Evolutionary conservation across 2,888 invertebrate genomes (phyloP).

Genomic region (Bursaphelenchus okinawaensis): DNA sequence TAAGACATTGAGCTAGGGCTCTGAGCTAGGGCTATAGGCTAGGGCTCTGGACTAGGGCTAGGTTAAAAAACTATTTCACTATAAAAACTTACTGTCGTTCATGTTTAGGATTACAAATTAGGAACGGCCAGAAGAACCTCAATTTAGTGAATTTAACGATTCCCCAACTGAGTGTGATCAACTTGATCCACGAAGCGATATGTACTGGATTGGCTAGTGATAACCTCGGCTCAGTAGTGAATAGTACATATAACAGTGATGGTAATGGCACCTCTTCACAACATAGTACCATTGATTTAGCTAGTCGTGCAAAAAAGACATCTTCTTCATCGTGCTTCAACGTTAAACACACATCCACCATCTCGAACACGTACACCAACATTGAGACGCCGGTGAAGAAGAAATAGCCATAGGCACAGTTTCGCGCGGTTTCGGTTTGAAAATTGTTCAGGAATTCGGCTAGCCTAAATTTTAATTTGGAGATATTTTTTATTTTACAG

Average conservation of each 20-base stretch:
- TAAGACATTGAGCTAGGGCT: too few relatives aligned
- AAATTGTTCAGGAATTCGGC: constrained; percentile 51
- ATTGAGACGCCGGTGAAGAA: constrained; percentile 55
- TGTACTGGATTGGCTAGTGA: constrained; percentile 50
- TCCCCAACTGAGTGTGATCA: constrained; percentile 57
- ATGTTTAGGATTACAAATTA: constrained; percentile 56
- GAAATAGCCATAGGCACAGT: constrained; percentile 47
- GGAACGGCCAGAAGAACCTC: constrained; percentile 56
- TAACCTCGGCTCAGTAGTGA: constrained; percentile 53
- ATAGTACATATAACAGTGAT: constrained; percentile 47
- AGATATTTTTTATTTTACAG: too few relatives aligned
- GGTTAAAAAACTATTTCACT: too few relatives aligned
- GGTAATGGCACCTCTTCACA: constrained; percentile 57
- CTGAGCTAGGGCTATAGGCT: too few relatives aligned
- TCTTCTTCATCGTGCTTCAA: constrained; percentile 57
- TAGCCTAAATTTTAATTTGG: constrained; percentile 29
- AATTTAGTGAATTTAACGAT: constrained; percentile 57
- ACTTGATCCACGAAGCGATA: constrained; percentile 51
- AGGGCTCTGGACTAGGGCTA: too few relatives aligned
- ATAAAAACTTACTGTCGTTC: constrained; percentile 13
- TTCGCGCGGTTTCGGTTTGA: constrained; percentile 37
- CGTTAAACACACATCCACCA: constrained; percentile 56
- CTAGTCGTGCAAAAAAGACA: constrained; percentile 54
- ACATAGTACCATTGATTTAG: constrained; percentile 55
- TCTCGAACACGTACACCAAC: constrained; percentile 51